phyloP scores from a whole-genome alignment of 2,888 invertebrate genomes.

The Eueremaeus valkanovi region DNA sequence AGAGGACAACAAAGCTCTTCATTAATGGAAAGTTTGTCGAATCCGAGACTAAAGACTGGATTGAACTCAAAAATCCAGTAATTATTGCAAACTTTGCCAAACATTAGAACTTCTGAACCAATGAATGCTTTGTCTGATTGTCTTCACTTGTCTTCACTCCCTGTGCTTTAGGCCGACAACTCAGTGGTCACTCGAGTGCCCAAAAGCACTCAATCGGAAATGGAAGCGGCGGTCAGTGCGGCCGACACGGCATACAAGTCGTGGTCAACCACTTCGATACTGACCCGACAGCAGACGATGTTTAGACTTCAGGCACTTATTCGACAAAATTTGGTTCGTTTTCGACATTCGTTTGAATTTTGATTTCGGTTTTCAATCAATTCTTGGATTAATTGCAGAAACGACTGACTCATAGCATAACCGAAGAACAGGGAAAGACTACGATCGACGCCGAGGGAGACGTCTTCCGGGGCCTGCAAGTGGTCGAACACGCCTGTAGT shows the following conservation, averaged over 20 bases:
- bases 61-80: conserved; percentile 87
- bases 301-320: conserved; percentile 79
- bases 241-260: conserved; percentile 72
- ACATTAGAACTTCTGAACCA: neutral
- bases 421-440: conserved; percentile 95
- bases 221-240: conserved; percentile 80
- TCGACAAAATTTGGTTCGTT: conserved; percentile 69
- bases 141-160: conserved; percentile 26
- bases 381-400: conserved; percentile 56
- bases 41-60: conserved; percentile 87
- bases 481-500: conserved; percentile 93
- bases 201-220: conserved; percentile 78
- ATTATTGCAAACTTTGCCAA: conserved; percentile 46
- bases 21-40: conserved; percentile 90
- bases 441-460: conserved; percentile 96
- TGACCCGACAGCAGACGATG: conserved; percentile 89
- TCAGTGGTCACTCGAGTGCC: conserved; percentile 76
- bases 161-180: conserved; percentile 66
- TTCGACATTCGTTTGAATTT: neutral
- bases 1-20: conserved; percentile 72
- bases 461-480: conserved; percentile 92
- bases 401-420: conserved; percentile 84
- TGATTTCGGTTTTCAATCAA: conserved; percentile 17
- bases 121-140: too few relatives aligned
- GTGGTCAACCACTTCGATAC: conserved; percentile 87